phyloP scores from a whole-genome alignment of 2,113 vertebrate species.

The Oophaga pumilio region DNA sequence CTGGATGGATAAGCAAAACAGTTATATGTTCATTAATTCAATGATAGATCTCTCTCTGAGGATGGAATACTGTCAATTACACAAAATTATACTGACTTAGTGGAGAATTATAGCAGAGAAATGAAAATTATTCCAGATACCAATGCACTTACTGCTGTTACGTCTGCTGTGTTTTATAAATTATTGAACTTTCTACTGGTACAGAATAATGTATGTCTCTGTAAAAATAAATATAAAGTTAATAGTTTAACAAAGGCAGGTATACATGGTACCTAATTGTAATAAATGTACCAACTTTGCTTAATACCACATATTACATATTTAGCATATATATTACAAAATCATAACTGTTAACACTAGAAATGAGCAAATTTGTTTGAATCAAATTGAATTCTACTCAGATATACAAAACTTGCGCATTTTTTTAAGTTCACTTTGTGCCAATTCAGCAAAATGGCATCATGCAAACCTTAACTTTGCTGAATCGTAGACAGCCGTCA shows the following conservation, averaged over 20 bases:
- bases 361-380: too few species aligned
- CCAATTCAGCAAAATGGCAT: too few species aligned
- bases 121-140: background rate
- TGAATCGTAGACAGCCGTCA: too few species aligned
- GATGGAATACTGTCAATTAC: slow-evolving; percentile 22
- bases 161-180: background rate
- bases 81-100: slow-evolving; percentile 37
- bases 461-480: too few species aligned
- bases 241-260: background rate
- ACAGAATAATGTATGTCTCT: background rate
- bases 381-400: too few species aligned
- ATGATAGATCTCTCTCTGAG: slow-evolving; percentile 35
- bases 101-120: background rate
- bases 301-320: background rate
- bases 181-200: background rate
- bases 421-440: too few species aligned
- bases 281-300: background rate
- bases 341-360: background rate
- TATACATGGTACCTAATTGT: background rate
- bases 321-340: background rate
- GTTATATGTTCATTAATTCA: slow-evolving; percentile 30
- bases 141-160: background rate
- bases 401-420: too few species aligned
- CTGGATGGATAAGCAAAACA: slow-evolving; percentile 24
- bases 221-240: background rate